Conservation (phyloP, 2,797 vertebrate genomes). For the Sebastes oblongus region DNA sequence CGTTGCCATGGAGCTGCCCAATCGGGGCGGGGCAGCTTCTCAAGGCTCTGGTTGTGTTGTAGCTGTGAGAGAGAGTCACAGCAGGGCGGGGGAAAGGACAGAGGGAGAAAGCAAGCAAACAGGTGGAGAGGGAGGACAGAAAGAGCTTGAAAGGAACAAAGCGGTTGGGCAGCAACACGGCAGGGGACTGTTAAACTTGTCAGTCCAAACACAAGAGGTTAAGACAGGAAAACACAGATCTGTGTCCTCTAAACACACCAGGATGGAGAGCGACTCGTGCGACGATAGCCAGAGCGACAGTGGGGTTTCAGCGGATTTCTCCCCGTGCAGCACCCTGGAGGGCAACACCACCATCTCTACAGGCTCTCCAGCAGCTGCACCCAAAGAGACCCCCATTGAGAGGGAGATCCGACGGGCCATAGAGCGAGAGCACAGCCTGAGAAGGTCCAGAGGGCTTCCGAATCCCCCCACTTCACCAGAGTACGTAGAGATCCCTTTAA, state of each 20-base stretch:
- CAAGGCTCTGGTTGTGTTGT: constrained; percentile 55
- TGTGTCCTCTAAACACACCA: constrained; percentile 23
- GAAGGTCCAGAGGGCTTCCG: constrained; percentile 87
- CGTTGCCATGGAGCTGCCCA: constrained; percentile 76
- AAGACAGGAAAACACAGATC: constrained; percentile 7
- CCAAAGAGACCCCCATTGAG: constrained; percentile 91
- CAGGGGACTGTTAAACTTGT: constrained; percentile 9
- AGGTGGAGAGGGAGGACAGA: constrained; percentile 52
- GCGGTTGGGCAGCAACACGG: constrained; percentile 11
- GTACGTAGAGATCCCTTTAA: constrained; percentile 87
- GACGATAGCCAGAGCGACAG: constrained; percentile 84
- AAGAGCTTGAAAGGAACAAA: constrained; percentile 43
- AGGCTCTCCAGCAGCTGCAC: constrained; percentile 1
- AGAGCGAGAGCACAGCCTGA: constrained; percentile 89
- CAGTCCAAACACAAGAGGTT: constrained; percentile 2
- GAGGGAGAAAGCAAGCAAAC: constrained; percentile 51
- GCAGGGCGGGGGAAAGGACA: constrained; percentile 55
- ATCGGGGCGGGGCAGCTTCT: constrained; percentile 59
- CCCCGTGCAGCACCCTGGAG: constrained; percentile 70
- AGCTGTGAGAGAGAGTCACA: constrained; percentile 60
- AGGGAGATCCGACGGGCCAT: constrained; percentile 89
- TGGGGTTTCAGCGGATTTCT: constrained; percentile 81
- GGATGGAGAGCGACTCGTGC: constrained; percentile 76
- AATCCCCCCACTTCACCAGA: constrained; percentile 71
- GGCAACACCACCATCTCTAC: constrained; percentile 1